These are phyloP conservation scores for Avahi laniger DNA, from an alignment of 2,797 vertebrate genomes.

Conservation along the genomic window DNA sequence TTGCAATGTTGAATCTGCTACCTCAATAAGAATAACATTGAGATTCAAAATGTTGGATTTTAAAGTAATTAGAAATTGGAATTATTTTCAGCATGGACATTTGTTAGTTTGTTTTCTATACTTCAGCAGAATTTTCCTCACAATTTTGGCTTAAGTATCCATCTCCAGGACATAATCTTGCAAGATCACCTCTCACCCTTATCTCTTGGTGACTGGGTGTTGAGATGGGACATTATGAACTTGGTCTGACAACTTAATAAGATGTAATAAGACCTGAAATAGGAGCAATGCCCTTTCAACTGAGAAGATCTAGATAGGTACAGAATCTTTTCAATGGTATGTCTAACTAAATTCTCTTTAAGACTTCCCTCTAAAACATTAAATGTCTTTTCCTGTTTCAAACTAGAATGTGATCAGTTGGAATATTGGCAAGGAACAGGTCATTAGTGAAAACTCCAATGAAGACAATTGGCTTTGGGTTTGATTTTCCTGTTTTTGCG, in stretches of 20 bases:
- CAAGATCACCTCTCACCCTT: constrained; percentile 63
- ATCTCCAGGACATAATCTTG: constrained; percentile 56
- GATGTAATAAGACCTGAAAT: constrained; percentile 74
- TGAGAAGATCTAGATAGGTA: constrained; percentile 64
- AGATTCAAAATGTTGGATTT: constrained; percentile 15
- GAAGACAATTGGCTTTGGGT: constrained; percentile 76
- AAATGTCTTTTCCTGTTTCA: constrained; percentile 69
- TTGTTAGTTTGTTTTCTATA: constrained; percentile 31
- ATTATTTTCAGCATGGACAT: constrained; percentile 33
- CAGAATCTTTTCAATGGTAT: constrained; percentile 65
- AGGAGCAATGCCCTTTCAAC: constrained; percentile 58
- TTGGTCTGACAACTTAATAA: constrained; percentile 77
- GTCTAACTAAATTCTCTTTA: constrained; percentile 66
- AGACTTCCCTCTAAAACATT: constrained; percentile 60
- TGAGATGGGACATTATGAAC: constrained; percentile 69
- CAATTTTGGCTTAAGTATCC: constrained; percentile 51
- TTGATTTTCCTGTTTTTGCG: constrained; percentile 76
- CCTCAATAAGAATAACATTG: not conserved
- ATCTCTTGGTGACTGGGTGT: constrained; percentile 60
- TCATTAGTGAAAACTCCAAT: constrained; percentile 73
- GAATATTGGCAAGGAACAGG: constrained; percentile 66
- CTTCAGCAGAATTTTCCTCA: constrained; percentile 35
- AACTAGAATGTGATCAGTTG: constrained; percentile 68
- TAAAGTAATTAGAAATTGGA: constrained; percentile 48
- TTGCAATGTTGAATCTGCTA: not conserved